Conservation (phyloP, 2,113 vertebrate genomes). For the Chinchilla lanigera region DNA sequence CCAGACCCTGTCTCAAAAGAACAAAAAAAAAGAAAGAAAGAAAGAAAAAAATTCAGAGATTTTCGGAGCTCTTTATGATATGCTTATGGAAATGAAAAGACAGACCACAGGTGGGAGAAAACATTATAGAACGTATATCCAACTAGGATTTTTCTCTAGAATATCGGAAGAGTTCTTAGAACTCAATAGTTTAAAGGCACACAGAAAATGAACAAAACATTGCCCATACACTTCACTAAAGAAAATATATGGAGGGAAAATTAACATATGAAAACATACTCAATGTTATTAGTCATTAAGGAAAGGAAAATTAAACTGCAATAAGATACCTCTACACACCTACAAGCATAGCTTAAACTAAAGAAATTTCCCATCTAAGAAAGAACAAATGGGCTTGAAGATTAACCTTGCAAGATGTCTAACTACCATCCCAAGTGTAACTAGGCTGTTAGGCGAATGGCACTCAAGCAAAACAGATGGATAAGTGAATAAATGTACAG, state of each 20-base stretch:
- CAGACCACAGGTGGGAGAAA: background rate
- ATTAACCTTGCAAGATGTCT: background rate
- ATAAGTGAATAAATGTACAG: background rate
- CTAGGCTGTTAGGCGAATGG: background rate
- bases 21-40: too few relatives aligned
- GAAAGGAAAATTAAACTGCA: background rate
- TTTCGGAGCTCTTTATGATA: background rate
- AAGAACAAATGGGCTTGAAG: background rate
- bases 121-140: background rate
- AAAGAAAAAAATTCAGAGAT: background rate
- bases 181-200: background rate
- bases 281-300: background rate
- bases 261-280: background rate
- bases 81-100: background rate
- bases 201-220: background rate
- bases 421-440: accelerated
- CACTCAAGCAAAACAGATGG: background rate
- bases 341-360: background rate
- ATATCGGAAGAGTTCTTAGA: background rate
- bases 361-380: background rate
- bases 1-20: too few relatives aligned
- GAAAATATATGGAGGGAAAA: background rate
- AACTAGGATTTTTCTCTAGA: background rate
- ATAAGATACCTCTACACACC: background rate
- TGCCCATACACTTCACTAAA: background rate